phyloP scores from a whole-genome alignment of 2,113 vertebrate species.

The Chlorocebus sabaeus region DNA sequence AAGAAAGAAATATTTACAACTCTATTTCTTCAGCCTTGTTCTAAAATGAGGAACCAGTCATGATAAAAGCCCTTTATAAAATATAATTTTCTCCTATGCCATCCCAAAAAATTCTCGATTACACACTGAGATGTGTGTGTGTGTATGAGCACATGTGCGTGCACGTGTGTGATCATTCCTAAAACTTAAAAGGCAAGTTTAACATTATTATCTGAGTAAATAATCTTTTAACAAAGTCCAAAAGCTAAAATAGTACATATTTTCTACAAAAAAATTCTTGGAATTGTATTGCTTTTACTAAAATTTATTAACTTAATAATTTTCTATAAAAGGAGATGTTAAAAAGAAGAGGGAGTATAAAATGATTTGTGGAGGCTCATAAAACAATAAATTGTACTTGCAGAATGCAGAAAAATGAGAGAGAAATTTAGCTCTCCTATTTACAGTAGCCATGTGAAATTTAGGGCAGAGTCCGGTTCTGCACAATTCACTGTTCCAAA shows the following conservation, averaged over 20 bases:
- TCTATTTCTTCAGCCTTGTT: neutral
- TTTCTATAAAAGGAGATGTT: slow-evolving; percentile 65
- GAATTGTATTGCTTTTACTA: slow-evolving; percentile 65
- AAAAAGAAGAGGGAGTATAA: slow-evolving; percentile 45
- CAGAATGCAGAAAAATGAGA: slow-evolving; percentile 22
- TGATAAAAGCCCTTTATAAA: neutral
- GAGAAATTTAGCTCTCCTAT: neutral
- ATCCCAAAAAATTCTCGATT: neutral
- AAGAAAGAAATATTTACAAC: neutral
- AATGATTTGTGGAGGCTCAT: slow-evolving; percentile 58
- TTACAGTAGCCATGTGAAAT: slow-evolving; percentile 46
- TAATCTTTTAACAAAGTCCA: slow-evolving; percentile 47
- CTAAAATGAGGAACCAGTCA: neutral
- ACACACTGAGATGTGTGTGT: neutral
- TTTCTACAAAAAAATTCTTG: slow-evolving; percentile 22
- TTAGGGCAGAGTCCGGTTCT: neutral
- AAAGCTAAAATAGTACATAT: slow-evolving; percentile 45
- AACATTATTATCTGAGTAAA: slow-evolving; percentile 42
- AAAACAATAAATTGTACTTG: slow-evolving; percentile 56
- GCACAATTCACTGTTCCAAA: neutral
- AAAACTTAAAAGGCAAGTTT: slow-evolving; percentile 33
- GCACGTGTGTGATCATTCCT: neutral
- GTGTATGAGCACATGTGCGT: neutral
- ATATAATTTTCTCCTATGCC: neutral
- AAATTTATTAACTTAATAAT: slow-evolving; percentile 60